Evolutionary conservation across 2,888 invertebrate species (phyloP), one percentile per base, ranked within the genome.

Genomic region (Cyclophora punctaria): DNA sequence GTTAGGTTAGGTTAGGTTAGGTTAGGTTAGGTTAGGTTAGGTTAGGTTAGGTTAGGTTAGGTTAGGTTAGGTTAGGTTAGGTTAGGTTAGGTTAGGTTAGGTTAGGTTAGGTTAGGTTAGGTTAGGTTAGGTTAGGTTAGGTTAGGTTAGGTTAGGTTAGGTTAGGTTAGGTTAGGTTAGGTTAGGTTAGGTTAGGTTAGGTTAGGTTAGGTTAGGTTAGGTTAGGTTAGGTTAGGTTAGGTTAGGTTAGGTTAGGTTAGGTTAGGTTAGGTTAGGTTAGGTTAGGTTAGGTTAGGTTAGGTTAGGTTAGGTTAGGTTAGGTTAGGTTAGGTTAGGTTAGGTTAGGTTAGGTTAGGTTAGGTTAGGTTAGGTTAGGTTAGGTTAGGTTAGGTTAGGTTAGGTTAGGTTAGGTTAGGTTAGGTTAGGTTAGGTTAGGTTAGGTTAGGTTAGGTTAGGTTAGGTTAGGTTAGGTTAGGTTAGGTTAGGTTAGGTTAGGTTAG

Each of bases 271-370:
- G 49, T 50, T 49, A 50, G 51, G 56, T 57, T 57, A 56, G 56
- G 56, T 56, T 56, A 56, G 56, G 56, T 56, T 56, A 56, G 56
- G 56, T 56, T 56, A 56, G 53, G 56, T 56, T 56, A 53, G 56
- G 56, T 56, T 57, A 53, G 56, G 51, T 51, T 50, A 53, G 52
- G 56, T 50, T 49, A 49, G 52, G 49, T 49, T 49, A 52, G 52
- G 52, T 37, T 37, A 37, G 37, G 37, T 37, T 49, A 51, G 52
- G 55, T 49, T 48, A 52, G 55, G 52, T 48, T 49, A 52, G 55
- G 55, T 49, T 49, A 56, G 55, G 55, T 49, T 51, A 56, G 55
- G 55, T 49, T 50, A 52, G 56, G 50, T 49, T 48, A 51, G 56
- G 56, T 49, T 49, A 50, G 50, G 53, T 46, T 46, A 50, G 50